phyloP scores from a whole-genome alignment of 2,113 vertebrate genomes.

The Gila orcuttii region DNA sequence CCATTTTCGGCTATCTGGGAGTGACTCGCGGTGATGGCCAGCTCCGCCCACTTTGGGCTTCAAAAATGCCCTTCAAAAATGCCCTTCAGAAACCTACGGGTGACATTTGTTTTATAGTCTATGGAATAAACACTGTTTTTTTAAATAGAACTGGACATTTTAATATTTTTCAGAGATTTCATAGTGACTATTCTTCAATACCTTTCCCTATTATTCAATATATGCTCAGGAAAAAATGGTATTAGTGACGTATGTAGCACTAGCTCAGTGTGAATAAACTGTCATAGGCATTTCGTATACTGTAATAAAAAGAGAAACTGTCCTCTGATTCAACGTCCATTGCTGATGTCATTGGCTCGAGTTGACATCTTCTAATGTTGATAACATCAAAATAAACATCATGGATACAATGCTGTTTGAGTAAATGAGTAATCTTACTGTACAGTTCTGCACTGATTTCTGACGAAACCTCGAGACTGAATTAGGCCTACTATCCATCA shows the following conservation, averaged over 20 bases:
- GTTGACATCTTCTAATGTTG: constrained; percentile 6
- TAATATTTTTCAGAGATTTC: not conserved
- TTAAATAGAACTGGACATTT: not conserved
- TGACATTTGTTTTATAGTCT: no score
- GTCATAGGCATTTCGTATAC: not conserved
- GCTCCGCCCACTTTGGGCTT: no score
- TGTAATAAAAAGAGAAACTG: not conserved
- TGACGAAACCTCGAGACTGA: constrained; percentile 25
- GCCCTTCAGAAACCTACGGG: no score
- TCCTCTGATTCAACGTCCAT: not conserved
- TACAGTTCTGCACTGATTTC: not conserved
- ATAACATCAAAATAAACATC: constrained; percentile 24
- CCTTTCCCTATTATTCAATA: not conserved
- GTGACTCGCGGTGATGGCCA: no score
- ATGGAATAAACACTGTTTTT: not conserved
- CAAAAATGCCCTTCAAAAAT: no score
- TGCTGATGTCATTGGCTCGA: constrained; percentile 10
- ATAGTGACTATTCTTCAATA: not conserved
- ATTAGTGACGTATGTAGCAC: not conserved
- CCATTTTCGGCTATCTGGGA: no score
- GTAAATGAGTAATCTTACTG: constrained; percentile 29
- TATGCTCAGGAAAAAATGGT: not conserved
- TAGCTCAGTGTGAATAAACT: not conserved
- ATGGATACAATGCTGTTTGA: constrained; percentile 9
- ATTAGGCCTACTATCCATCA: constrained; percentile 24